Percentiles rank a stretch among this genome's conserved stretches.
These are phyloP conservation scores for Cettia cetti DNA, from an alignment of 2,113 vertebrate species.

Conservation along the genomic window DNA sequence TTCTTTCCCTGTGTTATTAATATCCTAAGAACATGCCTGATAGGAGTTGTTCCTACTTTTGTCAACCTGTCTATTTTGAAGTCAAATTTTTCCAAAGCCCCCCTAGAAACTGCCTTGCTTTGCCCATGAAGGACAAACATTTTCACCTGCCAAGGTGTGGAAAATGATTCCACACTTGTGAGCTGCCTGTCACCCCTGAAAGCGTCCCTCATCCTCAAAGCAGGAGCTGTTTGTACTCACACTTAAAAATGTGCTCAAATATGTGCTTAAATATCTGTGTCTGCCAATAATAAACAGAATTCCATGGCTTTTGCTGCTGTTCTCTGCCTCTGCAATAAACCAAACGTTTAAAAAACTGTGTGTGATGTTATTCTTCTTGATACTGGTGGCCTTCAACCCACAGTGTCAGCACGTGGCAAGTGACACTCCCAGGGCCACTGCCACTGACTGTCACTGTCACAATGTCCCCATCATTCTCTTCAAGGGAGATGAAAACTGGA, in stretches of 20 bases:
- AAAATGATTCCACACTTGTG: background rate
- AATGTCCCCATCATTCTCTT: background rate
- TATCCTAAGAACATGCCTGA: background rate
- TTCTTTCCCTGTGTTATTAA: background rate
- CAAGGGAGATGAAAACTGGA: background rate
- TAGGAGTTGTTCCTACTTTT: background rate
- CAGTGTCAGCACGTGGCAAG: background rate
- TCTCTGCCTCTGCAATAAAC: background rate
- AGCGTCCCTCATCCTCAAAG: background rate
- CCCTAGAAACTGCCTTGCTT: background rate
- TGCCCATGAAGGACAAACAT: background rate
- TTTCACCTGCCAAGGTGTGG: background rate
- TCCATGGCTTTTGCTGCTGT: background rate
- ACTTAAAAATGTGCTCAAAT: background rate
- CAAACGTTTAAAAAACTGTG: rapidly evolving
- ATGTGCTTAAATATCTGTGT: background rate
- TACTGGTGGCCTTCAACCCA: background rate
- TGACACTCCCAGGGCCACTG: background rate
- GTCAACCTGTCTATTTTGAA: background rate
- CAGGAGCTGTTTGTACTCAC: background rate
- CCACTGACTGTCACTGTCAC: background rate
- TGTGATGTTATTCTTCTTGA: background rate
- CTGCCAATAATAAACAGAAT: background rate
- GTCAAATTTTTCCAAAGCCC: background rate
- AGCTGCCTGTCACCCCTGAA: background rate